These are phyloP conservation scores for Charaxes varanes DNA, from an alignment of 1,140 invertebrate species.

Conservation along the genomic window DNA sequence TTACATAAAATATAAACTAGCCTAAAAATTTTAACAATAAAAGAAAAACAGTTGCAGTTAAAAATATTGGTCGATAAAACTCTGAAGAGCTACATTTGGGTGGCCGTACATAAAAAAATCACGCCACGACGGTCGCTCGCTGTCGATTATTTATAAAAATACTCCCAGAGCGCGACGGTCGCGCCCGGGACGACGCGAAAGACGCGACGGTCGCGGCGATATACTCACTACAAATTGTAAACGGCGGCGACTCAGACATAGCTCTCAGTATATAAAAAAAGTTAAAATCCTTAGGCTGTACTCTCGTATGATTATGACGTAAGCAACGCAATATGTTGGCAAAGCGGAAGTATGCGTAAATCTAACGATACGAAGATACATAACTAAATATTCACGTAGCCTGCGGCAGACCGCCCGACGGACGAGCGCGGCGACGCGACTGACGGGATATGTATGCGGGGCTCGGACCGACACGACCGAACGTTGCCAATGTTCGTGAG, in stretches of 20 bases:
- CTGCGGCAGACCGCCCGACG: too few relatives aligned
- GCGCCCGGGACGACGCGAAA: too few relatives aligned
- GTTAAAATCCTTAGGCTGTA: conserved; percentile 74
- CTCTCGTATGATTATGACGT: conserved; percentile 70
- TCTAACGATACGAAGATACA: conserved; percentile 71
- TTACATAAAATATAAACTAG: conserved; percentile 69
- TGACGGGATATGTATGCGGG: conserved; percentile 6
- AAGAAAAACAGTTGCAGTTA: conserved; percentile 61
- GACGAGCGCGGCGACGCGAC: conserved; percentile 43
- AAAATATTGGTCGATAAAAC: conserved; percentile 69
- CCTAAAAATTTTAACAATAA: conserved; percentile 74
- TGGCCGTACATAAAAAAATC: conserved; percentile 54
- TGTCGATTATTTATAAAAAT: conserved; percentile 58
- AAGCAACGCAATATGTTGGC: conserved; percentile 72
- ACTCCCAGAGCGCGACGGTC: conserved; percentile 69
- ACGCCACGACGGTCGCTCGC: conserved; percentile 68
- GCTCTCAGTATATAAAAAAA: conserved; percentile 70
- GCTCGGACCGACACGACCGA: conserved; percentile 39
- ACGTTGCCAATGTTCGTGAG: conserved; percentile 55
- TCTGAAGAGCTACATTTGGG: conserved; percentile 72
- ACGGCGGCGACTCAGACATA: conserved; percentile 72
- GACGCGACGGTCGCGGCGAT: too few relatives aligned
- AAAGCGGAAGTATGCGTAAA: conserved; percentile 70
- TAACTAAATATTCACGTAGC: conserved; percentile 71
- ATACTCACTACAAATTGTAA: conserved; percentile 63